Evolutionary conservation across 2,113 vertebrate genomes (phyloP), one percentile per base, ranked within the genome.

Genomic region (Addax nasomaculatus): DNA sequence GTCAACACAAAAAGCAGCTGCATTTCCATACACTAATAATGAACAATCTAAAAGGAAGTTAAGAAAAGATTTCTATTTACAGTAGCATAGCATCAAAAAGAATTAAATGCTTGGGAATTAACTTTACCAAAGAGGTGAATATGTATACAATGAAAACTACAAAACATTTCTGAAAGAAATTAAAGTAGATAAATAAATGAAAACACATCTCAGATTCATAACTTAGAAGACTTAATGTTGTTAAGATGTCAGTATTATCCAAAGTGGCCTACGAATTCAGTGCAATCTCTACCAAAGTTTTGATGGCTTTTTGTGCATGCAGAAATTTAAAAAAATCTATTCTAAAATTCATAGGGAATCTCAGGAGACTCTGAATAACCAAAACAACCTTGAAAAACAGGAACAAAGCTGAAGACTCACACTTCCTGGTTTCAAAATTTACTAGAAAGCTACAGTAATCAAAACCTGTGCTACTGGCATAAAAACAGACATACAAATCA

Each of bases 381-480:
- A 83, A 73, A 87, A 81, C 13, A 80, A 87, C 30, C 49, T 16
- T 67, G 25, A 80, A 88, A 92, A 96, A 83, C 10, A 70, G 19
- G 60, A 88, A 88, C 73, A 87, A 49, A 81, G 60, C 60, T 88
- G 55, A 29, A 55, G 51, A 92, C 58, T 39, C 73, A 70, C 15
- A 67, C 17, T 80, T 81, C 58, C n/a, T 81, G 60, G 73, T 88
- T 58, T 83, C 19, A 88, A 92, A 92, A 81, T 60, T 92, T 58
- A 92, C 67, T 91, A 88, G 89, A 92, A 88, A 92, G 60, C 43
- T 92, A 58, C 7, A 60, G 43, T 96, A 81, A 92, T 73, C 60
- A 88, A 81, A 95, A 87, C 58, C 36, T 39, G 62, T 95, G 51
- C 53, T 84, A 30, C 43, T 70, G 76, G 51, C 58, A 88, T 92